Conservation (phyloP, 1,140 invertebrate species). For the Diuraphis noxia region DNA sequence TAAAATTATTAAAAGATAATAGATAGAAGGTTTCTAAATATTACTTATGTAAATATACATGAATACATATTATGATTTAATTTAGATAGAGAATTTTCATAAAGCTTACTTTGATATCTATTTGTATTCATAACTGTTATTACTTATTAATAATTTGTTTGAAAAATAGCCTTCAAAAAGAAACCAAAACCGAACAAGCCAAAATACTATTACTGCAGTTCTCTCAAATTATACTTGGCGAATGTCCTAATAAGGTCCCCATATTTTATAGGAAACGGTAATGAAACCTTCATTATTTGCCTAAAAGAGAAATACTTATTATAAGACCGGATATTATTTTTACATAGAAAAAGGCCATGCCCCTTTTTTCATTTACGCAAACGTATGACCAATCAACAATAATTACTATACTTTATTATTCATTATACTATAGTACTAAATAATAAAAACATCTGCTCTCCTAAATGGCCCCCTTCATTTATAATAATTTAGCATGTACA, state of each 20-base stretch:
- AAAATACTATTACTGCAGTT: not conserved
- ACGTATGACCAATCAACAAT: not conserved
- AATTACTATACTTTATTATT: not conserved
- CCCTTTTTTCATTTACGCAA: not conserved
- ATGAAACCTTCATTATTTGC: not conserved
- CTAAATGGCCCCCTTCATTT: not conserved
- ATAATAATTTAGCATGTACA: conserved; percentile 21
- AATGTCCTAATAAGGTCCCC: not conserved
- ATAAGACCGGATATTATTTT: not conserved
- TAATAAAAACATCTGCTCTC: conserved; percentile 14
- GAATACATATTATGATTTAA: too few species aligned
- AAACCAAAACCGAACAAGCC: not conserved
- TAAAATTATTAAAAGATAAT: too few species aligned
- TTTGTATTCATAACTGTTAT: too few species aligned
- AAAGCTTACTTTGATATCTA: too few species aligned
- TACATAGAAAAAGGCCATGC: not conserved
- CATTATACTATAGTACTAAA: not conserved
- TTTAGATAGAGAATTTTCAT: too few species aligned
- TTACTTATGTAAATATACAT: not conserved
- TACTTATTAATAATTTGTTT: too few species aligned
- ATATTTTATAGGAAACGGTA: not conserved
- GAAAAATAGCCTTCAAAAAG: too few species aligned
- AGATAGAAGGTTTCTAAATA: too few species aligned
- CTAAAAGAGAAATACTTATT: not conserved
- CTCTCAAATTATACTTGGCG: not conserved